Percentiles rank a stretch among this genome's conserved stretches.
phyloP scores from a whole-genome alignment of 2,888 invertebrate species.

The Brachyopa scutellaris region DNA sequence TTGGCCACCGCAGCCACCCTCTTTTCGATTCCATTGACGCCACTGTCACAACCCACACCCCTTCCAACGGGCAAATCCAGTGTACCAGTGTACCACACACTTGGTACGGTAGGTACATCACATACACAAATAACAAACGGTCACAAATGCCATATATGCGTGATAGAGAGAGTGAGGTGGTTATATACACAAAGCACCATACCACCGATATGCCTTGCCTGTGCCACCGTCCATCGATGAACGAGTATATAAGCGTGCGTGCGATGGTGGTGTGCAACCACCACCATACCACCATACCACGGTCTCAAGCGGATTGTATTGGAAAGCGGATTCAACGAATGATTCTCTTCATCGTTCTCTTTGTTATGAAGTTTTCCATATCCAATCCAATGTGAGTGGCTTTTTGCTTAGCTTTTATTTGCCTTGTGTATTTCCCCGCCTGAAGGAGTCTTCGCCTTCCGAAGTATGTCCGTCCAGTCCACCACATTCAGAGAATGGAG shows the following conservation, averaged over 20 bases:
- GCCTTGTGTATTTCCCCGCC: too few species aligned
- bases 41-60: constrained; percentile 71
- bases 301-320: constrained; percentile 69
- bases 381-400: constrained; percentile 16
- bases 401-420: constrained; percentile 8
- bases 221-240: too few species aligned
- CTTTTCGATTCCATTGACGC: constrained; percentile 64
- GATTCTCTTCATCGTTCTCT: constrained; percentile 74
- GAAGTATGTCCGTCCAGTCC: constrained; percentile 9
- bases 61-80: constrained; percentile 46
- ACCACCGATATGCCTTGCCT: constrained; percentile 12
- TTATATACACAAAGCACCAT: constrained; percentile 31
- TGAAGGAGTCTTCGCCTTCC: too few species aligned
- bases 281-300: constrained; percentile 35
- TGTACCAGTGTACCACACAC: constrained; percentile 41
- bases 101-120: constrained; percentile 26
- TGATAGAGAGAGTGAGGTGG: constrained; percentile 62
- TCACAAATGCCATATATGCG: constrained; percentile 56
- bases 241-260: constrained; percentile 41
- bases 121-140: constrained; percentile 57
- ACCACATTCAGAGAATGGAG: constrained; percentile 5
- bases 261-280: constrained; percentile 22
- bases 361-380: constrained; percentile 41
- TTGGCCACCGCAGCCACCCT: constrained; percentile 66
- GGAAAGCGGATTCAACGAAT: constrained; percentile 37